Percentiles rank a stretch among this genome's conserved stretches.
phyloP scores from a whole-genome alignment of 2,113 vertebrate species.

The Vimba vimba region DNA sequence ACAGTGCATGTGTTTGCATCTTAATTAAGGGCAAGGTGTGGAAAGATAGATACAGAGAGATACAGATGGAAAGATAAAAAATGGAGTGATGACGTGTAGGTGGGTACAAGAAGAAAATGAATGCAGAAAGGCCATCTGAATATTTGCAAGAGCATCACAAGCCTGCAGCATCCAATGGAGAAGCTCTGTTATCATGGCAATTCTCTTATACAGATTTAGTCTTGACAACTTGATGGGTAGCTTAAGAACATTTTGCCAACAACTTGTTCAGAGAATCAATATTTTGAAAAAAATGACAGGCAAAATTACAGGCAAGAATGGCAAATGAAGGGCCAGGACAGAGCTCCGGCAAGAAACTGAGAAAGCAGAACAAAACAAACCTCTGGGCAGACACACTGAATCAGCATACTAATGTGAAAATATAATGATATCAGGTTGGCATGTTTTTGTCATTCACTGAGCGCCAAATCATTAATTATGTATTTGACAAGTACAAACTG shows the following conservation, averaged over 20 bases:
- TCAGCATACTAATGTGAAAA: conserved; percentile 36
- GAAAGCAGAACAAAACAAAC: conserved; percentile 49
- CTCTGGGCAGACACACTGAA: neutral
- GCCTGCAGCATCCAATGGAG: neutral
- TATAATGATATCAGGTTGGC: neutral
- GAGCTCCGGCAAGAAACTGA: conserved; percentile 37
- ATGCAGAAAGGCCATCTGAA: neutral
- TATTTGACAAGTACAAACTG: too few relatives aligned
- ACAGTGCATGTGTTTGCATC: neutral
- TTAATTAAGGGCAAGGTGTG: neutral
- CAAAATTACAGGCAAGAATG: conserved; percentile 6
- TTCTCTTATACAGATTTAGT: neutral
- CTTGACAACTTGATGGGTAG: neutral
- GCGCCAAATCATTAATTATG: neutral
- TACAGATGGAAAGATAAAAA: neutral
- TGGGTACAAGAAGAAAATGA: neutral
- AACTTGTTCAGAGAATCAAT: conserved; percentile 13
- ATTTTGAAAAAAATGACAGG: conserved; percentile 6
- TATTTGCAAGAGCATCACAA: neutral
- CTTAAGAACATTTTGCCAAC: neutral
- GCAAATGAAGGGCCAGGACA: conserved; percentile 6
- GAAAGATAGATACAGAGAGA: neutral
- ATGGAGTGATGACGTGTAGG: neutral
- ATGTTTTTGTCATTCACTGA: conserved; percentile 5
- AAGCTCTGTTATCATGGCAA: conserved; percentile 5